These are phyloP conservation scores for Actinostola sp. DNA, from an alignment of 92 coral and sea anemone genomes.

Conservation along the genomic window DNA sequence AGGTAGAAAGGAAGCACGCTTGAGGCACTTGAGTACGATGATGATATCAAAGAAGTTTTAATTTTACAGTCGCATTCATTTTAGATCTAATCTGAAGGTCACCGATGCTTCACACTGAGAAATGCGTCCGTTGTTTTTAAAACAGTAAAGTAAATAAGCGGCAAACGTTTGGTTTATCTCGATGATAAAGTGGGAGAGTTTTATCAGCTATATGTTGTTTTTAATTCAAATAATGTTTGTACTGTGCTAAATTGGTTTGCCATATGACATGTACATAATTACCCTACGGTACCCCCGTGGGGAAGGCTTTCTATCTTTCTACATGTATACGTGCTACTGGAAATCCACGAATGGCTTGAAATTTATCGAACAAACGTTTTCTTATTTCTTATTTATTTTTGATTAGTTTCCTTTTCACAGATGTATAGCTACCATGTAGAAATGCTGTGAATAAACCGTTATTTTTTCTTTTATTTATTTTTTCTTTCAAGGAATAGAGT, in stretches of 20 bases:
- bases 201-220: slow-evolving; percentile 18
- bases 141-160: slow-evolving; percentile 15
- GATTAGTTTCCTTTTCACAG: no score
- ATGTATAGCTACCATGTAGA: no score
- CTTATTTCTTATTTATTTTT: no score
- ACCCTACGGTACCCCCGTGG: background rate
- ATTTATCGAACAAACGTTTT: no score
- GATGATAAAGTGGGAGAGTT: background rate
- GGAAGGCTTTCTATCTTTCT: background rate
- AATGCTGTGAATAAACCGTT: no score
- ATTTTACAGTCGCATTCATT: background rate
- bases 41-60: background rate
- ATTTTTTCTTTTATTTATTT: no score
- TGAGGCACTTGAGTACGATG: no score
- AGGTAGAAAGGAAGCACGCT: no score
- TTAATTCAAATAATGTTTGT: slow-evolving; percentile 8
- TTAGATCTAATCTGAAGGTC: slow-evolving; percentile 6
- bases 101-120: slow-evolving; percentile 5
- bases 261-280: slow-evolving; percentile 1
- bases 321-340: no score
- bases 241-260: background rate
- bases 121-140: slow-evolving; percentile 17
- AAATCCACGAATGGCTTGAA: no score
- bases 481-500: no score
- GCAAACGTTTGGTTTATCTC: slow-evolving; percentile 18